Evolutionary conservation across 1,140 invertebrate genomes (phyloP), one percentile per base, ranked within the genome.

Genomic region (Hyles vespertilio): DNA sequence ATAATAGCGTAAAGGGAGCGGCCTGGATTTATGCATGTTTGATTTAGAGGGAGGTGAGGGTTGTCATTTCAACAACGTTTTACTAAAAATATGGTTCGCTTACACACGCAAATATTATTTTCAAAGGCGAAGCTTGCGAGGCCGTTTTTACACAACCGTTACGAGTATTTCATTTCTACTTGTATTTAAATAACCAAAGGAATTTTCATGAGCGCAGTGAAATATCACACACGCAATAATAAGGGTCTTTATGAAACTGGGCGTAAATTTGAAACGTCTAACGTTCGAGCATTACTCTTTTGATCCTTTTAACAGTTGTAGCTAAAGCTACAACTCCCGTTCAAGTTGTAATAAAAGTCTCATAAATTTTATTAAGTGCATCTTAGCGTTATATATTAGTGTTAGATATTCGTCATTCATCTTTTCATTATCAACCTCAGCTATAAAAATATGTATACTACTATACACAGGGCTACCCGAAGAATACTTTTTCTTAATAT

Each of bases 21-120:
- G 71, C 69, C 66, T 73, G 69, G 80, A 87, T 84, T 87, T 87
- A 84, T 84, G 79, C 81, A 79, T 75, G 77, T 84, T 79, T 80
- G 79, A 84, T 86, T 82, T 81, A 83, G 66, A 63, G 60, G 64
- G 65, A 74, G 67, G 70, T 69, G 57, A 71, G 70, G 56, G 66
- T 72, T 79, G 77, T 77, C 73, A 71, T 78, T 67, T 59, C 59
- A 64, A 53, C 58, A 60, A 69, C 61, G 57, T 57, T 64, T 57
- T 48, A 65, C 65, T 63, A 69, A 67, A 74, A 73, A 67, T 67
- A 71, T 66, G 63, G 62, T 61, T 43, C 50, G 59, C 56, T 59
- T 56, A 59, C 49, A 59, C 61, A 56, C 9, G 11, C 40, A 53
- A 59, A 66, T 66, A 62, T 61, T 54, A 66, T 66, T 66, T 59